A percentile compares a stretch with the other conserved stretches of the same genome.
These are phyloP conservation scores for Erpobdella octoculata DNA, from an alignment of 2,888 invertebrate species.

Conservation along the genomic window DNA sequence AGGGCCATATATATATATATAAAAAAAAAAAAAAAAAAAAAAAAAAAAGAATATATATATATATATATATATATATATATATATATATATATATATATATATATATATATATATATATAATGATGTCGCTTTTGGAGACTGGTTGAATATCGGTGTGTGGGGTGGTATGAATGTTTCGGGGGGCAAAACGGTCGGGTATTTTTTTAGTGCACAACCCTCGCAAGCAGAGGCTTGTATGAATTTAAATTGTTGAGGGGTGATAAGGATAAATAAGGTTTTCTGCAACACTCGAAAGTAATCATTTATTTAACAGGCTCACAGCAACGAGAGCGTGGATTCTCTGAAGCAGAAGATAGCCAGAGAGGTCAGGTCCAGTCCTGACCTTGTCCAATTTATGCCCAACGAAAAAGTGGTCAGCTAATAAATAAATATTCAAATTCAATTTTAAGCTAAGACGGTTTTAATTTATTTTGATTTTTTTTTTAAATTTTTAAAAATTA, in stretches of 20 bases:
- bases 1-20: neutral
- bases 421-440: neutral
- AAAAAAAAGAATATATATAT: neutral
- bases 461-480: too few species aligned
- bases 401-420: slow-evolving; percentile 48
- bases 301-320: slow-evolving; percentile 43
- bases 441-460: too few species aligned
- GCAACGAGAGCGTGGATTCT: slow-evolving; percentile 52
- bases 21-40: neutral
- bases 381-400: slow-evolving; percentile 49
- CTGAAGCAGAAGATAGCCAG: slow-evolving; percentile 50
- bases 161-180: too few species aligned
- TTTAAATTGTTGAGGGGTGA: too few species aligned
- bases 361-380: slow-evolving; percentile 44
- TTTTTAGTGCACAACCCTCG: too few species aligned
- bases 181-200: too few species aligned
- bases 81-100: neutral
- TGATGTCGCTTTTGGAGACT: neutral
- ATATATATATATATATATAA: neutral
- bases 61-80: neutral
- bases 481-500: too few species aligned
- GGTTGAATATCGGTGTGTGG: too few species aligned
- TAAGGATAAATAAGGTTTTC: too few species aligned
- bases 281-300: too few species aligned
- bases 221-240: too few species aligned